Percentiles rank a stretch among this genome's conserved stretches.
Conservation (phyloP, 2,888 invertebrate species). For the Sesamia inferens region DNA sequence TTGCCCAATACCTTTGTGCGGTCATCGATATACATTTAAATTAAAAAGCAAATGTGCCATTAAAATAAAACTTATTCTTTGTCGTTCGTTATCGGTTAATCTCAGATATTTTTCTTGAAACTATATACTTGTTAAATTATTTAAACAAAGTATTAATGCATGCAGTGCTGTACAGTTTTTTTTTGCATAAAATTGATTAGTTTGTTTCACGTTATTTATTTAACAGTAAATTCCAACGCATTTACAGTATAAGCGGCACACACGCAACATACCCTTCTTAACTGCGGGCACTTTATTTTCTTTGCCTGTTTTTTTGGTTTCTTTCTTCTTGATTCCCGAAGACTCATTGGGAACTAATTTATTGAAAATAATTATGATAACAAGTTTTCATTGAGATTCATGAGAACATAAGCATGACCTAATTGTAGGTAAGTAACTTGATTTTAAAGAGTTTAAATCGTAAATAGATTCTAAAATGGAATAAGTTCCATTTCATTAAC, state of each 20-base stretch:
- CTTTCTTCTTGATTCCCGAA: slow-evolving; percentile 81
- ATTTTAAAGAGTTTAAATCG: slow-evolving; percentile 15
- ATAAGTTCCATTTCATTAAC: neutral
- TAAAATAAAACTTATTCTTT: slow-evolving; percentile 41
- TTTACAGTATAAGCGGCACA: slow-evolving; percentile 69
- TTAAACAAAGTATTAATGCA: slow-evolving; percentile 42
- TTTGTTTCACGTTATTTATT: slow-evolving; percentile 33
- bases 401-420: neutral
- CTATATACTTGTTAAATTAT: slow-evolving; percentile 36
- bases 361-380: slow-evolving; percentile 51
- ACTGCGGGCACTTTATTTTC: slow-evolving; percentile 81
- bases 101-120: slow-evolving; percentile 11
- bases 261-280: slow-evolving; percentile 85
- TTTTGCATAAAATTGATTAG: slow-evolving; percentile 47
- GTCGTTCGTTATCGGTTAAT: slow-evolving; percentile 27
- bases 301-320: slow-evolving; percentile 83
- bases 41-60: slow-evolving; percentile 46
- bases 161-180: slow-evolving; percentile 57
- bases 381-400: neutral
- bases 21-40: slow-evolving; percentile 59
- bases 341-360: slow-evolving; percentile 79
- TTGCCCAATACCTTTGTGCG: slow-evolving; percentile 65
- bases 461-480: neutral
- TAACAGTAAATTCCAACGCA: slow-evolving; percentile 44
- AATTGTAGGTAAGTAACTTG: neutral